phyloP scores from a whole-genome alignment of 2,797 vertebrate genomes.

The Artibeus lituratus region DNA sequence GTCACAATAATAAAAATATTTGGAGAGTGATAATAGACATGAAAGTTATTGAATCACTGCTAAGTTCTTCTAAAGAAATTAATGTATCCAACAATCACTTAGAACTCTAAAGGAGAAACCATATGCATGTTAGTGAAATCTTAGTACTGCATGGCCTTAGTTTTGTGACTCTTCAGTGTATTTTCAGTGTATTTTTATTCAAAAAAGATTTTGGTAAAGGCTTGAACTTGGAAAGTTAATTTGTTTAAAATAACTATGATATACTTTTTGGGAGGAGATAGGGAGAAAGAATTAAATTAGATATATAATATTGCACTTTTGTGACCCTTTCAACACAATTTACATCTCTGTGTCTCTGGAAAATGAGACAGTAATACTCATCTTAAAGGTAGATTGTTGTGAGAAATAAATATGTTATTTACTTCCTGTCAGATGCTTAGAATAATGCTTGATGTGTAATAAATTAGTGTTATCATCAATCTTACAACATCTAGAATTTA shows the following conservation, averaged over 20 bases:
- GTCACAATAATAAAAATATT: neutral
- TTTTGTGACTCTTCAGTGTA: neutral
- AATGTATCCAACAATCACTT: neutral
- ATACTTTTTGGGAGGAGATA: neutral
- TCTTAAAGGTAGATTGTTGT: neutral
- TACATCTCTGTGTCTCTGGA: neutral
- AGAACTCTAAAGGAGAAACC: conserved; percentile 5
- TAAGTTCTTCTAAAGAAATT: conserved; percentile 13
- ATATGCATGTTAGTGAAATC: neutral
- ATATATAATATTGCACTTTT: neutral
- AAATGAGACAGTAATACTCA: conserved; percentile 2
- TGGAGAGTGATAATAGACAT: neutral
- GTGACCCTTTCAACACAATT: neutral
- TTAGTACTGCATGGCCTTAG: neutral
- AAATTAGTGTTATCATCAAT: neutral
- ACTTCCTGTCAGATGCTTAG: neutral
- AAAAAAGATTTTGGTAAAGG: neutral
- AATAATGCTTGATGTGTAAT: neutral
- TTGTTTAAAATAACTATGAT: neutral
- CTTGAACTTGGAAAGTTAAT: conserved; percentile 42
- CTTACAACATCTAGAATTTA: neutral
- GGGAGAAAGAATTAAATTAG: neutral
- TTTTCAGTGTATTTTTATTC: neutral
- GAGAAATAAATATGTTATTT: neutral
- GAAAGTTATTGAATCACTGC: neutral